Conservation (phyloP, 2,888 invertebrate species). For the Mesorhabditis belari region DNA sequence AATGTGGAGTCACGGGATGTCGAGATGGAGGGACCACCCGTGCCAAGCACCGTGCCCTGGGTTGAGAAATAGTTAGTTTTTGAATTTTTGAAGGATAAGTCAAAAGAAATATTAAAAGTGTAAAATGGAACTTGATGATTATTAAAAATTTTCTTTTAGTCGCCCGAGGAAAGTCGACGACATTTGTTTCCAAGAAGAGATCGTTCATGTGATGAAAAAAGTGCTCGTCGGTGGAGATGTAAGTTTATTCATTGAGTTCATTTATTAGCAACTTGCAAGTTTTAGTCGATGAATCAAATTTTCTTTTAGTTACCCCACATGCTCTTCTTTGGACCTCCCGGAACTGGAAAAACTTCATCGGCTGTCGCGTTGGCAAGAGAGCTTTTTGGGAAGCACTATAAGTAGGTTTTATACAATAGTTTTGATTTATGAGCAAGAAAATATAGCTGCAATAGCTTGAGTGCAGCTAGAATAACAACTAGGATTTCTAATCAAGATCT, state of each 20-base stretch:
- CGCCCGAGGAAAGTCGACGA: slow-evolving; percentile 89
- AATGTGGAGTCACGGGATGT: too few species aligned
- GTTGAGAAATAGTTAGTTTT: slow-evolving; percentile 58
- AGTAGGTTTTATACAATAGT: slow-evolving; percentile 8
- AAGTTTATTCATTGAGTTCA: slow-evolving; percentile 37
- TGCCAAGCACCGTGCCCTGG: slow-evolving; percentile 52
- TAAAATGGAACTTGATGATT: too few species aligned
- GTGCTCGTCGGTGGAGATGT: slow-evolving; percentile 79
- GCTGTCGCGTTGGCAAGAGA: slow-evolving; percentile 73
- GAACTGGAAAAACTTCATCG: slow-evolving; percentile 86
- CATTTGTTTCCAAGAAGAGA: slow-evolving; percentile 91
- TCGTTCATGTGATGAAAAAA: slow-evolving; percentile 82
- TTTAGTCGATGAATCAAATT: too few species aligned
- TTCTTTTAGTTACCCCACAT: slow-evolving; percentile 74
- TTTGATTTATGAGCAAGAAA: too few species aligned
- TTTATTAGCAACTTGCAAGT: too few species aligned
- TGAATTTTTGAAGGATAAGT: background rate
- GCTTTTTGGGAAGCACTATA: slow-evolving; percentile 36
- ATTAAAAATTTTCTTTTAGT: slow-evolving; percentile 62
- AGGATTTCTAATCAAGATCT: too few species aligned
- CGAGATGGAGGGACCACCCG: too few species aligned
- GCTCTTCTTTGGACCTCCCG: slow-evolving; percentile 94
- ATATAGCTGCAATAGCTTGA: too few species aligned
- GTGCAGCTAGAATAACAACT: too few species aligned
- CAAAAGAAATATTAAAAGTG: too few species aligned